These are phyloP conservation scores for Synanthedon formicaeformis DNA, from an alignment of 2,888 invertebrate genomes.

Conservation along the genomic window DNA sequence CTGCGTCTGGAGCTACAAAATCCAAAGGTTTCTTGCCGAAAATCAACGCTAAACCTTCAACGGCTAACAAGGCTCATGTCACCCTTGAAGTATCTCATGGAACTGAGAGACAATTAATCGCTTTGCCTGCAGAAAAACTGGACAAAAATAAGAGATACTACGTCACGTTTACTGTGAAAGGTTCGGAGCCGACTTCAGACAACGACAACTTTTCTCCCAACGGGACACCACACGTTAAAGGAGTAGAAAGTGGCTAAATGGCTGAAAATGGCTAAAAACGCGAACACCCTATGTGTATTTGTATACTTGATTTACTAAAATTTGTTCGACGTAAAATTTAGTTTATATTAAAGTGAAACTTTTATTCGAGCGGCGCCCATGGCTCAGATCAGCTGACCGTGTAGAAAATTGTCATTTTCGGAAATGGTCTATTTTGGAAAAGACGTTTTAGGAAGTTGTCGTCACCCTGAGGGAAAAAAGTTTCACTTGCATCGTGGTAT, in stretches of 20 bases:
- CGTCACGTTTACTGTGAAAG: constrained; percentile 92
- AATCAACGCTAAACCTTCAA: constrained; percentile 65
- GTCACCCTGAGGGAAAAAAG: neutral
- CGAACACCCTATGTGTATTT: constrained; percentile 1
- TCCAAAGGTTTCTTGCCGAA: constrained; percentile 76
- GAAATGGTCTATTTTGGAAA: neutral
- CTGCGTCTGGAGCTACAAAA: constrained; percentile 52
- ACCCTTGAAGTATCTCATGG: constrained; percentile 88
- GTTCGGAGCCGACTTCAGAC: constrained; percentile 72
- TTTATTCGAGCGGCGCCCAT: too few species aligned
- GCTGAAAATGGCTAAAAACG: too few species aligned
- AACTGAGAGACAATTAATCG: constrained; percentile 86
- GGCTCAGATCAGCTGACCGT: too few species aligned
- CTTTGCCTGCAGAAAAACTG: constrained; percentile 86
- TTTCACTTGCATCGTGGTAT: neutral
- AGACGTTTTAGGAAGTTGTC: neutral
- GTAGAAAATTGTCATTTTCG: too few species aligned
- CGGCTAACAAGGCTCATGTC: constrained; percentile 64
- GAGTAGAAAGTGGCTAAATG: constrained; percentile 37
- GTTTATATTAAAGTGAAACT: too few species aligned
- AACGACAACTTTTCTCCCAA: constrained; percentile 54
- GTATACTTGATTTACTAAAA: neutral
- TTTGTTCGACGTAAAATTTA: constrained; percentile 1
- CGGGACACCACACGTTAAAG: constrained; percentile 52
- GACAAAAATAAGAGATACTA: constrained; percentile 92